Conservation (phyloP, 2,888 invertebrate species). For the Blastobasis adustella region DNA sequence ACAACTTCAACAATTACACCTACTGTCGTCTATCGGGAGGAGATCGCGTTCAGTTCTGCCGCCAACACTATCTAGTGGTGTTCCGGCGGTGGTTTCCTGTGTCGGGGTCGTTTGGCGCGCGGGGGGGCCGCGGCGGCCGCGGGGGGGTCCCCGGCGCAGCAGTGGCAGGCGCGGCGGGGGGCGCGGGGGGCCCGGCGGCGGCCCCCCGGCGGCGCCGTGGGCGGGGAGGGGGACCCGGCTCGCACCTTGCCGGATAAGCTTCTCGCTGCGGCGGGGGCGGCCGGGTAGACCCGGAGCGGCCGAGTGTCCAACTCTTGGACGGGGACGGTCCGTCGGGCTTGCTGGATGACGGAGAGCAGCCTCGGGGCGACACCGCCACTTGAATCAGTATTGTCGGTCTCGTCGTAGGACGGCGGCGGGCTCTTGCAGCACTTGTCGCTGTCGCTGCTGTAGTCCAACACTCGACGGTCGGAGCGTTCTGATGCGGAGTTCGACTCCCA, state of each 20-base stretch:
- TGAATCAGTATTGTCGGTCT: conserved; percentile 60
- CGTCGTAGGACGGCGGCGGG: conserved; percentile 56
- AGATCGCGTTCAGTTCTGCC: conserved; percentile 47
- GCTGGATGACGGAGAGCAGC: conserved; percentile 66
- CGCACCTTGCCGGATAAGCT: conserved; percentile 58
- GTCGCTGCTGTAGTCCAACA: conserved; percentile 60
- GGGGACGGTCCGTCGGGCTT: conserved; percentile 46
- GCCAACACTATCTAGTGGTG: conserved; percentile 16
- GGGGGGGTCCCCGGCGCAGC: conserved; percentile 75
- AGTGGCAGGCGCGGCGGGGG: conserved; percentile 71
- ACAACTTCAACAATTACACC: conserved; percentile 55
- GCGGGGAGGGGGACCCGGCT: conserved; percentile 37
- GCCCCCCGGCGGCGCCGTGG: conserved; percentile 32
- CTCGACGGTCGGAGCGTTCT: conserved; percentile 48
- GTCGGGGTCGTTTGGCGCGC: conserved; percentile 59
- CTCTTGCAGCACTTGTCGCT: conserved; percentile 68
- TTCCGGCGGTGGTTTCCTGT: conserved; percentile 44
- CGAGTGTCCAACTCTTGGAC: conserved; percentile 45
- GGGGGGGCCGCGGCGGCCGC: conserved; percentile 63
- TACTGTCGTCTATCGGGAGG: conserved; percentile 30
- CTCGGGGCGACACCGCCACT: conserved; percentile 51
- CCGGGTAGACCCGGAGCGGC: conserved; percentile 56
- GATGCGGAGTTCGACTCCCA: conserved; percentile 64
- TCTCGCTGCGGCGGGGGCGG: conserved; percentile 34
- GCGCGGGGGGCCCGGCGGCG: conserved; percentile 39